Conservation (phyloP, 2,797 vertebrate genomes). For the Sorex maritimensis region DNA sequence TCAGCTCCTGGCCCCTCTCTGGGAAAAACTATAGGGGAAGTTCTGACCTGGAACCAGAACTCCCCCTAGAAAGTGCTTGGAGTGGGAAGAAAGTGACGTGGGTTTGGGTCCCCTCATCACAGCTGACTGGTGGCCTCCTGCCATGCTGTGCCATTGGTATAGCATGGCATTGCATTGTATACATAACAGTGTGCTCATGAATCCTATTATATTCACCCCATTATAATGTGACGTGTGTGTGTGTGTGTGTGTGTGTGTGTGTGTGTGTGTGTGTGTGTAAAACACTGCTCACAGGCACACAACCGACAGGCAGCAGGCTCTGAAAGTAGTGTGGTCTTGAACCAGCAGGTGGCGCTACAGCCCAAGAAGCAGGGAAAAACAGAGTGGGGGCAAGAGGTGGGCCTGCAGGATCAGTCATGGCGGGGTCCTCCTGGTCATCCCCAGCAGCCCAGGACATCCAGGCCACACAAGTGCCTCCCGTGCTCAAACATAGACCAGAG, state of each 20-base stretch:
- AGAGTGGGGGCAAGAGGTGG: rapidly evolving
- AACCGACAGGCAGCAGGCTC: no score
- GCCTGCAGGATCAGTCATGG: background rate
- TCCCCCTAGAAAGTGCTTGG: background rate
- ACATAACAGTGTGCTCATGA: no score
- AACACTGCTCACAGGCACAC: rapidly evolving
- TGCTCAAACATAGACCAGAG: background rate
- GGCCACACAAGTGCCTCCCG: background rate
- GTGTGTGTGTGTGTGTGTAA: background rate
- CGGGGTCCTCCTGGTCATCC: background rate
- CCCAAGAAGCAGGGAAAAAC: background rate
- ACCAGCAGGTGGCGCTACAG: conserved; percentile 73
- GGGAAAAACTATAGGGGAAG: background rate
- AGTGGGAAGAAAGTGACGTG: background rate
- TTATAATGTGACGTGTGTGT: rapidly evolving
- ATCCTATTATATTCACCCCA: no score
- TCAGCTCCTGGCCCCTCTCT: background rate
- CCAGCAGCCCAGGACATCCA: background rate
- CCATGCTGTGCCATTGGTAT: no score
- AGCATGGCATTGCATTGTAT: no score
- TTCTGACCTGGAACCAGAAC: background rate
- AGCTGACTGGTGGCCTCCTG: background rate
- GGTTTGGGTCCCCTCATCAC: background rate
- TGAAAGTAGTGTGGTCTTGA: background rate
- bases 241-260: background rate